Conservation (phyloP, 2,113 vertebrate species). For the Coptodon bakossiorum region DNA sequence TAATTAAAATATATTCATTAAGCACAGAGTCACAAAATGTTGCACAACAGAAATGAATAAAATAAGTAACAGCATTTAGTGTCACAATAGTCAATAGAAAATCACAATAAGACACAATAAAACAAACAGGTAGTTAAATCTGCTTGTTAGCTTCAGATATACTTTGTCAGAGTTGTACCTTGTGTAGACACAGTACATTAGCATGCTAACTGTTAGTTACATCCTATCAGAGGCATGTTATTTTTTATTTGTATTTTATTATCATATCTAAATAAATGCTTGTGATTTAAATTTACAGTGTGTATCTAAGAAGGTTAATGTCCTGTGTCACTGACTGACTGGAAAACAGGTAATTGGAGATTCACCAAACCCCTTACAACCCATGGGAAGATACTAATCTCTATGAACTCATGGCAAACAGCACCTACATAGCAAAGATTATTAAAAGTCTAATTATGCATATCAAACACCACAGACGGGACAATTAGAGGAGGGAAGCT, state of each 20-base stretch:
- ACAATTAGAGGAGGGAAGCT: slow-evolving; percentile 56
- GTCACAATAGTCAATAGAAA: neutral
- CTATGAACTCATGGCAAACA: slow-evolving; percentile 45
- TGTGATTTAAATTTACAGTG: neutral
- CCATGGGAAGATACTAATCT: neutral
- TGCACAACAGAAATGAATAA: neutral
- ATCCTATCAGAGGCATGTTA: neutral
- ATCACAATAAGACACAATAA: neutral
- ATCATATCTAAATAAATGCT: neutral
- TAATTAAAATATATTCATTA: neutral
- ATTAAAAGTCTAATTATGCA: slow-evolving; percentile 72
- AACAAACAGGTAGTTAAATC: neutral
- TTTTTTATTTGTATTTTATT: neutral
- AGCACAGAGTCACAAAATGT: neutral
- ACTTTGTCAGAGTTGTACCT: neutral
- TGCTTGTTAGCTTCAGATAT: neutral
- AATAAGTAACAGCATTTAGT: neutral
- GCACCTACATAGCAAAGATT: slow-evolving; percentile 64
- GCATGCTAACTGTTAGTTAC: neutral
- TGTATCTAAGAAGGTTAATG: neutral
- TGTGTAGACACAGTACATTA: neutral
- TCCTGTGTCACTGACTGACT: neutral
- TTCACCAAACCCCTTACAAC: neutral
- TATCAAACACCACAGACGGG: slow-evolving; percentile 64
- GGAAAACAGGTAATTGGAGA: neutral